Evolutionary conservation across 1,140 invertebrate genomes (phyloP), one percentile per base, ranked within the genome.

Genomic region (Anoplolepis gracilipes): DNA sequence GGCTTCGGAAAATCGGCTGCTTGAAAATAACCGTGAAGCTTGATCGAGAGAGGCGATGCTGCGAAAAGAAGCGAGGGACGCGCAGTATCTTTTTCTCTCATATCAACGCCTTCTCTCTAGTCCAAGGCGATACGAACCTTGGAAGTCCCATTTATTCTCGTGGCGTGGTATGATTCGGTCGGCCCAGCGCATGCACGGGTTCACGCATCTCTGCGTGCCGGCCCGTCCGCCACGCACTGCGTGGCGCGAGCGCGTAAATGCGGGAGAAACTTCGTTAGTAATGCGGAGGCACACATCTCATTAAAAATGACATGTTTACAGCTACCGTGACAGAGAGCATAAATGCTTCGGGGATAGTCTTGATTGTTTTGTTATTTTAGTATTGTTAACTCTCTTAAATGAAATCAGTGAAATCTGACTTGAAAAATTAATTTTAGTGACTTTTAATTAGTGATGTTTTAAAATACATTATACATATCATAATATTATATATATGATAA

Each of bases 131-230:
- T 92, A 94, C 93, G 87, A 93, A 94, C 94, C 94, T 94, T 94
- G 93, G 81, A 90, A 90, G 70, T 90, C 87, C 91, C 86, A 91
- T 85, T 93, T 94, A 90, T 92, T 94, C 85, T 94, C 91, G 65
- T 89, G 89, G 25, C 93, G 90, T 72, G 78, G 78, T 76, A 94
- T 94, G 84, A 94, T 94, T 91, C 92, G 89, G 67, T 93, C 93
- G 59, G 93, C 93, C 94, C 94, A 94, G 87, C 93, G 93, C 94
- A 94, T 93, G 84, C 94, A 94, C 30, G 93, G 92, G 87, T 94
- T 93, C 49, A 88, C 87, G 70, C 88, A 89, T 90, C 92, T 92
- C 85, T 93, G 91, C 61, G 70, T 79, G 77, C 90, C 89, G 46
- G 90, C 89, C 22, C 93, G 92, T 89, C 94, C 93, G 84, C 91